These are phyloP conservation scores for Eristalis arbustorum DNA, from an alignment of 2,888 invertebrate species.

Conservation along the genomic window DNA sequence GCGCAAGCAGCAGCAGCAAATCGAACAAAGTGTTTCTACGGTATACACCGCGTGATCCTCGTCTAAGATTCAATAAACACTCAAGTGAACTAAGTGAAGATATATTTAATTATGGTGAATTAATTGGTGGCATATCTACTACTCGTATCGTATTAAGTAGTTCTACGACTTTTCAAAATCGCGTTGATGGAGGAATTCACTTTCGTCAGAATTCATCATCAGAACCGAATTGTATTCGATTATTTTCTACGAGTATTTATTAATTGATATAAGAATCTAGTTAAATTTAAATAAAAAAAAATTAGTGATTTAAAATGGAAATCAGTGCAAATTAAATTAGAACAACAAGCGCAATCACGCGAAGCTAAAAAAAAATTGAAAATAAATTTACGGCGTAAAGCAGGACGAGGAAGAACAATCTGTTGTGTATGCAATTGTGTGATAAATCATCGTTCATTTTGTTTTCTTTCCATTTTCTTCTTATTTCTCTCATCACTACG, in stretches of 20 bases:
- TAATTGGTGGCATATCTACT: slow-evolving; percentile 74
- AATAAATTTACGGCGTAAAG: no score
- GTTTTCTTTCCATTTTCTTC: slow-evolving; percentile 1
- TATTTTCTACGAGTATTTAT: slow-evolving; percentile 43
- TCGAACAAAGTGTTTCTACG: slow-evolving; percentile 79
- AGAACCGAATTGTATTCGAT: slow-evolving; percentile 20
- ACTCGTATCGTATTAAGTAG: slow-evolving; percentile 15
- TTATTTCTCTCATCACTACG: slow-evolving; percentile 1
- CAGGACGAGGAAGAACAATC: neutral
- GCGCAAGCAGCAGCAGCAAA: slow-evolving; percentile 76
- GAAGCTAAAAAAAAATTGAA: neutral
- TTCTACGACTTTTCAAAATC: slow-evolving; percentile 21
- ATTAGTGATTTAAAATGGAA: slow-evolving; percentile 29
- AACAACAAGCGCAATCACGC: neutral
- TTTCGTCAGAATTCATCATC: slow-evolving; percentile 36
- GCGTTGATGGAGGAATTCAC: slow-evolving; percentile 43
- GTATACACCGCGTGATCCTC: slow-evolving; percentile 80
- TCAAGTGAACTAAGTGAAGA: slow-evolving; percentile 77
- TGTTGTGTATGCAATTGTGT: slow-evolving; percentile 35
- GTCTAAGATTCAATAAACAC: slow-evolving; percentile 79
- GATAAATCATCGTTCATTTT: slow-evolving; percentile 45
- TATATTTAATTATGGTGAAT: slow-evolving; percentile 78
- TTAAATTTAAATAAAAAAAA: slow-evolving; percentile 19
- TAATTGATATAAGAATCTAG: slow-evolving; percentile 51
- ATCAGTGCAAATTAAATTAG: slow-evolving; percentile 54